Evolutionary conservation across 2,888 invertebrate genomes (phyloP).

Genomic region (Synergus itoensis): DNA sequence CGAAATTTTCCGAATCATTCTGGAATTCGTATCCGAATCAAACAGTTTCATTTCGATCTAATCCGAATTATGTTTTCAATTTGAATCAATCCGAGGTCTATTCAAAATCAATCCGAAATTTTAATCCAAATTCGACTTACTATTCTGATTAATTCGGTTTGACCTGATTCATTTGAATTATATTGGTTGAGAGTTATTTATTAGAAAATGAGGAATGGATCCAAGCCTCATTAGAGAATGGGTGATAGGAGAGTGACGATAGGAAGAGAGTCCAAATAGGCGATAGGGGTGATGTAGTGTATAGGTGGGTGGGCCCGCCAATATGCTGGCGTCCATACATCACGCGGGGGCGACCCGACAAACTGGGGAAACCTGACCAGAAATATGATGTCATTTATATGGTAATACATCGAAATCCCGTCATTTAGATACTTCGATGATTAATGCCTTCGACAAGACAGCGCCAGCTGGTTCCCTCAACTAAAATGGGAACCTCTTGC

Average conservation of each 20-base stretch:
- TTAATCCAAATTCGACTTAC: no score
- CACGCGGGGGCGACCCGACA: slow-evolving; percentile 73
- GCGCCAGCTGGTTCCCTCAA: slow-evolving; percentile 72
- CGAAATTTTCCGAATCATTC: no score
- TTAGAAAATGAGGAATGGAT: neutral
- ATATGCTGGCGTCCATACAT: slow-evolving; percentile 78
- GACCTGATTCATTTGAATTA: no score
- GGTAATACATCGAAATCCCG: slow-evolving; percentile 79
- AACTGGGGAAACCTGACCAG: slow-evolving; percentile 78
- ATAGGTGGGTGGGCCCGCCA: slow-evolving; percentile 69
- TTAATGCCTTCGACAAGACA: slow-evolving; percentile 77
- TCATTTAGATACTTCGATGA: slow-evolving; percentile 78
- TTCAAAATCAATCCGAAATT: no score
- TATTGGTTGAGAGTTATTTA: no score
- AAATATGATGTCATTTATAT: slow-evolving; percentile 79
- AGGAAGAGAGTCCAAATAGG: slow-evolving; percentile 51
- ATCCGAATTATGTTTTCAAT: no score
- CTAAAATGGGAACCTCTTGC: slow-evolving; percentile 24
- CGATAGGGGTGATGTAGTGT: slow-evolving; percentile 60
- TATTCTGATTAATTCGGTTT: no score
- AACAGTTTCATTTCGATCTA: no score
- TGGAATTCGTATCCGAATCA: no score
- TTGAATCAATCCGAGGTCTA: no score
- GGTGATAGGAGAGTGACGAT: slow-evolving; percentile 49
- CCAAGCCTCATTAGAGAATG: neutral